A percentile compares a stretch with the other conserved stretches of the same genome.
These are phyloP conservation scores for Hirudinaria manillensis DNA, from an alignment of 2,888 invertebrate genomes.

Conservation along the genomic window DNA sequence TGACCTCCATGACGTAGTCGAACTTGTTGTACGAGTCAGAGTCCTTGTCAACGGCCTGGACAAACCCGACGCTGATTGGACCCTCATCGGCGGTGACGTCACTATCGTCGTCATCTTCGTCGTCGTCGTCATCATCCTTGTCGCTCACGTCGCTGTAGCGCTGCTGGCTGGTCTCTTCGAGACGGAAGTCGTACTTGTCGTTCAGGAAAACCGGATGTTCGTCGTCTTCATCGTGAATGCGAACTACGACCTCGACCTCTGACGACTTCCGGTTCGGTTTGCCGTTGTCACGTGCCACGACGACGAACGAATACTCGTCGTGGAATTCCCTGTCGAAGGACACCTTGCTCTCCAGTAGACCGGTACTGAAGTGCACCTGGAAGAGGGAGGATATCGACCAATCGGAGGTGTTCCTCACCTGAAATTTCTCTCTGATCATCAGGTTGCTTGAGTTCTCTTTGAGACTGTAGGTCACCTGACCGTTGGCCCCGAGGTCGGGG, in stretches of 20 bases:
- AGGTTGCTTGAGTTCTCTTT: neutral
- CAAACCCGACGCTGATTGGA: constrained; percentile 28
- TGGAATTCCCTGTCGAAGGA: constrained; percentile 37
- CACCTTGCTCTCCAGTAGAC: constrained; percentile 23
- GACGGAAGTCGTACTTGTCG: constrained; percentile 30
- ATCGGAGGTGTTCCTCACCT: neutral
- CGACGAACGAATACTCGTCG: constrained; percentile 30
- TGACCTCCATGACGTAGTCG: constrained; percentile 29
- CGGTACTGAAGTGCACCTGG: constrained; percentile 31
- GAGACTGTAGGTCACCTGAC: constrained; percentile 77
- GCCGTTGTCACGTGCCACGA: constrained; percentile 37
- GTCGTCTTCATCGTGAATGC: constrained; percentile 31
- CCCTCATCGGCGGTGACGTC: neutral
- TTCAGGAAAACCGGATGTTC: constrained; percentile 30
- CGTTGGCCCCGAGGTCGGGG: constrained; percentile 77
- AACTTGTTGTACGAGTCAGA: constrained; percentile 27
- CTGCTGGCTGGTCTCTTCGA: constrained; percentile 29
- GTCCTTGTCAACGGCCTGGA: constrained; percentile 33
- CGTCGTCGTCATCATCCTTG: constrained; percentile 2
- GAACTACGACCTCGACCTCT: constrained; percentile 25
- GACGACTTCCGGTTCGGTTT: constrained; percentile 26
- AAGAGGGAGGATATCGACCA: constrained; percentile 8
- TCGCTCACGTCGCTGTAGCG: neutral
- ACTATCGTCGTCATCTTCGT: neutral
- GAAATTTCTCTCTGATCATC: neutral